Evolutionary conservation across 2,113 vertebrate species (phyloP).

Genomic region (Tapirus terrestris): DNA sequence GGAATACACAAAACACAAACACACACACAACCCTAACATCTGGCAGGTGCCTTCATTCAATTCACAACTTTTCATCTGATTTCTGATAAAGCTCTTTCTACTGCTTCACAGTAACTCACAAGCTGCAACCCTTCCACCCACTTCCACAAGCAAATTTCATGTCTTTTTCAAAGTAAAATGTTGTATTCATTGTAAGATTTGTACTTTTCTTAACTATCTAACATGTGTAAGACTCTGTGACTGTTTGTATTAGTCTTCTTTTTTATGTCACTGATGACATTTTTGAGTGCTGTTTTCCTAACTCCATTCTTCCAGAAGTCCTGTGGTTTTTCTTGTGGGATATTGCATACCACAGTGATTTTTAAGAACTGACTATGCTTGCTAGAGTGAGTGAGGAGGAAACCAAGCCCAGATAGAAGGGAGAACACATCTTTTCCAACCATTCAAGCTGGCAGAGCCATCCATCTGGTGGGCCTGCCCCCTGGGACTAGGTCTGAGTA

Average conservation of each 20-base stretch:
- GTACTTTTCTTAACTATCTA: neutral
- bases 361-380: neutral
- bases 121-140: neutral
- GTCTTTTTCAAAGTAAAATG: neutral
- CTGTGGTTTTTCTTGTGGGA: neutral
- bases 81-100: neutral
- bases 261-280: neutral
- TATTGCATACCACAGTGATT: neutral
- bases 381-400: neutral
- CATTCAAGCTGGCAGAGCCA: neutral
- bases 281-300: neutral
- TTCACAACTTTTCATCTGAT: neutral
- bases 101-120: neutral
- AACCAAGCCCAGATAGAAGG: neutral
- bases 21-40: neutral
- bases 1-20: neutral
- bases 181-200: neutral
- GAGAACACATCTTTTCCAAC: neutral
- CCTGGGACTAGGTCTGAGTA: neutral
- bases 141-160: neutral
- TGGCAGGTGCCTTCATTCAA: neutral
- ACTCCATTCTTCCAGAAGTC: neutral
- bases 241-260: neutral
- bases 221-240: neutral
- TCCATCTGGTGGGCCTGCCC: neutral